Base-by-base conservation (phyloP, 2,113 vertebrate species). In the Rhinogobius similis region DNA sequence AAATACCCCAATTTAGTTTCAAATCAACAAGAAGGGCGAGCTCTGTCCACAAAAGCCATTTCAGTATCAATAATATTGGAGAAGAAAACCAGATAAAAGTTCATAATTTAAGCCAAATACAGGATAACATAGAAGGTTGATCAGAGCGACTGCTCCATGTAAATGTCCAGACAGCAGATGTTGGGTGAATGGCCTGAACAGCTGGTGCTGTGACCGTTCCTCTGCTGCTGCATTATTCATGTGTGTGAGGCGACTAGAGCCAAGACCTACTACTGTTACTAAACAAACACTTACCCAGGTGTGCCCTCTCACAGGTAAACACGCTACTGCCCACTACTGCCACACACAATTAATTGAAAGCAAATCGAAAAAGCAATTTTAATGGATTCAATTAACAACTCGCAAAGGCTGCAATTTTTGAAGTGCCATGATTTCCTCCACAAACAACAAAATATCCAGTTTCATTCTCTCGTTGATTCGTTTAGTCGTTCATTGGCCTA, bases 151-250 rank as follows among this genome's bases (percentile, higher is more conserved):
- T 1, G 23, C 14, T 12, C 24, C 10, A 12, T 53, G 52, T 53
- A 26, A 53, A 23, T 53, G 52, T 53, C 21, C 52, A 53, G 52
- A 53, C 52, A 13, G 52, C 48, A 39, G 53, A 73, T 66, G 52
- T 13, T 10, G 1, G 18, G 5, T 48, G 46, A 48, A n/a, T 29
- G 24, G 24, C 5, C 69, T 63, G 52, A 84, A 27, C 66, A 81
- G 65, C 21, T 2, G 0, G 43, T 38, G 7, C 59, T 52, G 59
- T 79, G 66, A 63, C 50, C 10, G n/a, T 0, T 68, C 39, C 23
- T 62, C 39, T 36, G 3, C 6, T 1, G n/a, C 41, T 89, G 68
- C 85, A 89, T 84, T 73, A 89, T 87, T 86, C 55, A 90, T 65
- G 7, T 3, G 21, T 29, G 70, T 27, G 23, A 44, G n/a, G 59